Base-by-base conservation (phyloP, 2,797 vertebrate genomes). In the Etheostoma perlongum region DNA sequence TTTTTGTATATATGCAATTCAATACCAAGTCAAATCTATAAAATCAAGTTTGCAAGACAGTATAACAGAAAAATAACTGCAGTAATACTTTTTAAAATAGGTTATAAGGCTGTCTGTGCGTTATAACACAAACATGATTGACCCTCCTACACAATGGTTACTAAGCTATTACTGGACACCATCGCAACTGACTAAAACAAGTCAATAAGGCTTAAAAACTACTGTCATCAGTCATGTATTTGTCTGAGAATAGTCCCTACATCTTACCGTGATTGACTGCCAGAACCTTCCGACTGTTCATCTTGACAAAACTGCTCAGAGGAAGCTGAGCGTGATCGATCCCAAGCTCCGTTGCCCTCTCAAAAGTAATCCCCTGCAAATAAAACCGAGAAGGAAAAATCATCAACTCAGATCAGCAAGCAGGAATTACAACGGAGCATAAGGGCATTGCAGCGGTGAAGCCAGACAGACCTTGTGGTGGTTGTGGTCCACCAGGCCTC, bases 401-500 rank as follows among this genome's bases (percentile, higher is more conserved):
- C 6, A 53, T 2, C 44, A 25, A 14, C 3, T 67, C 4, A 15
- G 18, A 64, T 47, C 21, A 63, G 8, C n/a, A 6, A 4, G 10
- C 4, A 13, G n/a, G 19, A 65, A n/a, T 18, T 30, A 10, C 25
- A 36, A 40, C 36, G 1, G 36, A 15, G 12, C 5, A 13, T 18
- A 7, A 5, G 40, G 4, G 19, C 7, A 19, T 0, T 5, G 6
- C 47, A 42, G 69, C 30, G 12, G 42, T 21, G 13, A 4, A 52
- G 30, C 13, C 21, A 2, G 4, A 66, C 78, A 2, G 5, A 99
- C 98, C 97, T 99, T 99, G 76, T 98, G 96, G 82, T 99, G 98
- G 90, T 99, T 99, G 92, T 99, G 98, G 91, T 99, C 98, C 74
- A 99, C 98, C 51, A 99, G 91, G n/a, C 98, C 98, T 85, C 98